Evolutionary conservation across 2,888 invertebrate species (phyloP).

Genomic region (Reticulitermes lucifugus): DNA sequence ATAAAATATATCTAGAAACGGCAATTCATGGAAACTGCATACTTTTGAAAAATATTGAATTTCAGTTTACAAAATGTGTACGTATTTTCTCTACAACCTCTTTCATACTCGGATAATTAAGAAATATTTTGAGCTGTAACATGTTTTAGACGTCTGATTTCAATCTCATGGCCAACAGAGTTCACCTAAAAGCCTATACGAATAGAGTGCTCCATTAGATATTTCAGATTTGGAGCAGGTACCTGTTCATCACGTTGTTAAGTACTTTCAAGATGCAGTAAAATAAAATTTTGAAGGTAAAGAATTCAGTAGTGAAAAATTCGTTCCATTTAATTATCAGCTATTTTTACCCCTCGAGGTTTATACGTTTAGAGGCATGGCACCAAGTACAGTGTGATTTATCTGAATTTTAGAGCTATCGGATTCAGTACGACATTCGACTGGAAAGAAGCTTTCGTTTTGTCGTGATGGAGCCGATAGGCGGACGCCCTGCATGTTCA

Average conservation of each 20-base stretch:
- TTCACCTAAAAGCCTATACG: not conserved
- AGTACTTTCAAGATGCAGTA: too few species aligned
- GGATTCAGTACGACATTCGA: too few species aligned
- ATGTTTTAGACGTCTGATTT: not conserved
- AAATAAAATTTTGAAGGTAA: too few species aligned
- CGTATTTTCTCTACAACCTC: constrained; percentile 20
- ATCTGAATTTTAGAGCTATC: too few species aligned
- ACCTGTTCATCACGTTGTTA: not conserved
- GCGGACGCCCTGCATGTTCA: too few species aligned
- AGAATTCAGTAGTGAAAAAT: too few species aligned
- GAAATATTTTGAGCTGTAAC: not conserved
- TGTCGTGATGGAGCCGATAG: too few species aligned
- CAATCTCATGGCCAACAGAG: not conserved
- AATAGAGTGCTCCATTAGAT: not conserved
- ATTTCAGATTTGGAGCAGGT: not conserved
- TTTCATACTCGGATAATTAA: not conserved
- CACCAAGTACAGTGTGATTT: too few species aligned
- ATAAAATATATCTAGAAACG: constrained; percentile 28
- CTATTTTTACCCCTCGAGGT: too few species aligned
- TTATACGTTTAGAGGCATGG: too few species aligned
- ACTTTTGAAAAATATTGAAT: constrained; percentile 26
- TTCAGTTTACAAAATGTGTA: constrained; percentile 28
- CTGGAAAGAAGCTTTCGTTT: too few species aligned
- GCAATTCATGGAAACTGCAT: constrained; percentile 14
- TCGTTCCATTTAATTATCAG: too few species aligned